Percentiles rank a stretch among this genome's conserved stretches.
Conservation (phyloP, 2,113 vertebrate species). For the Tenebrosternarchus preto region DNA sequence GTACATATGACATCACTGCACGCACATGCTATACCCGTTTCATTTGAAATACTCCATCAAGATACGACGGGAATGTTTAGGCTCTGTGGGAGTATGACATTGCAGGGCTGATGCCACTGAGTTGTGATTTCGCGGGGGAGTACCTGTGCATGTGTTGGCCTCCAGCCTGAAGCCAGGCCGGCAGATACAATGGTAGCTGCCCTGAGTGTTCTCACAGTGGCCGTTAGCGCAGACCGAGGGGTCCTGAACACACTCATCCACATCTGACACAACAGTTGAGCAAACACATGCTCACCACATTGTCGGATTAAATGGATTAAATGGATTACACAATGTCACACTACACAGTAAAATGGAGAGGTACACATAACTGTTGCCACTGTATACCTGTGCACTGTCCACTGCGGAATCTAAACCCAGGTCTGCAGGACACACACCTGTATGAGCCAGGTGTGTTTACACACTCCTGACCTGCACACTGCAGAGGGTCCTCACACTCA, state of each 20-base stretch:
- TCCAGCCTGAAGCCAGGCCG: constrained; percentile 59
- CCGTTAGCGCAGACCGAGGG: constrained; percentile 70
- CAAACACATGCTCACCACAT: background rate
- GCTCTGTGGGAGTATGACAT: too few species aligned
- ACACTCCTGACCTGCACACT: constrained; percentile 77
- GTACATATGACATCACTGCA: background rate
- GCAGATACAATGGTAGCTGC: constrained; percentile 76
- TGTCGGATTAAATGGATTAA: background rate
- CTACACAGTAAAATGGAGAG: too few species aligned
- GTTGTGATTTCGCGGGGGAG: too few species aligned
- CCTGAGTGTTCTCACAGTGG: constrained; percentile 74
- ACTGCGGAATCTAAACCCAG: constrained; percentile 66
- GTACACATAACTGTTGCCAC: background rate
- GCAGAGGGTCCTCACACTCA: constrained; percentile 69
- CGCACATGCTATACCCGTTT: background rate
- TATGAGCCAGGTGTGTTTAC: constrained; percentile 75
- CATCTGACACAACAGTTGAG: constrained; percentile 59
- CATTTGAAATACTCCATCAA: too few species aligned
- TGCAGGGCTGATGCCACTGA: too few species aligned
- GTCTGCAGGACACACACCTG: constrained; percentile 71
- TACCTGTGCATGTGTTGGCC: constrained; percentile 51
- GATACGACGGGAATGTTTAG: too few species aligned
- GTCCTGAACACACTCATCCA: constrained; percentile 74
- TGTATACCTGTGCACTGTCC: constrained; percentile 71
- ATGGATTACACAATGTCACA: too few species aligned